Evolutionary conservation across 2,888 invertebrate genomes (phyloP), one percentile per base, ranked within the genome.

Genomic region (Oscheius sp.): DNA sequence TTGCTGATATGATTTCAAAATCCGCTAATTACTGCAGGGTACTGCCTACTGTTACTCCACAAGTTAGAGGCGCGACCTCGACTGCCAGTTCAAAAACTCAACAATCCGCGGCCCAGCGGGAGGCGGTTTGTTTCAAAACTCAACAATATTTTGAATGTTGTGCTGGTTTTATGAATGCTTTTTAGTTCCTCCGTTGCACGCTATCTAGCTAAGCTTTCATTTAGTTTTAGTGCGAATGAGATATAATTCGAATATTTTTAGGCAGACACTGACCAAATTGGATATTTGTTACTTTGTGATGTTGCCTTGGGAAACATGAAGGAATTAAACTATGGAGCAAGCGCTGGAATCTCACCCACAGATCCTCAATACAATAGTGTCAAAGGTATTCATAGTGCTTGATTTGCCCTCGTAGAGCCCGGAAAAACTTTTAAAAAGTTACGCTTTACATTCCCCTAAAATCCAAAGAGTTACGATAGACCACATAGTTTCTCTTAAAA

Each of bases 1-100:
- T 97, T 88, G 96, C 96, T 10, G 97, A 98, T 88, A 96, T 96
- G 95, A 96, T 96, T 1, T 93, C 95, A 6, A 98, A 98, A 87
- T 82, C 81, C 6, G 81, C 80, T 33, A 76, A 81, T 68, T 84
- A 84, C 67, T 84, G 84, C 55, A 61, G 75, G 12, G 50, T 50
- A 48, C 12, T 42, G 12, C 15, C 15, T 42, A 15, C 42, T 42
- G n/a, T 42, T 42, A 15, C 17, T 42, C 42, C n/a, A n/a, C n/a
- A n/a, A n/a, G n/a, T n/a, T n/a, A n/a, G n/a, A n/a, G n/a, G n/a
- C n/a, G n/a, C n/a, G n/a, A n/a, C n/a, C n/a, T n/a, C n/a, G 17
- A 42, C 42, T 12, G 42, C 17, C 5, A 42, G 17, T 42, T 4
- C 12, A 3, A 42, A 17, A 42, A 42, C 4, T 15, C 37, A 34